Base-by-base conservation (phyloP, 2,113 vertebrate genomes). In the Burhinus bistriatus region DNA sequence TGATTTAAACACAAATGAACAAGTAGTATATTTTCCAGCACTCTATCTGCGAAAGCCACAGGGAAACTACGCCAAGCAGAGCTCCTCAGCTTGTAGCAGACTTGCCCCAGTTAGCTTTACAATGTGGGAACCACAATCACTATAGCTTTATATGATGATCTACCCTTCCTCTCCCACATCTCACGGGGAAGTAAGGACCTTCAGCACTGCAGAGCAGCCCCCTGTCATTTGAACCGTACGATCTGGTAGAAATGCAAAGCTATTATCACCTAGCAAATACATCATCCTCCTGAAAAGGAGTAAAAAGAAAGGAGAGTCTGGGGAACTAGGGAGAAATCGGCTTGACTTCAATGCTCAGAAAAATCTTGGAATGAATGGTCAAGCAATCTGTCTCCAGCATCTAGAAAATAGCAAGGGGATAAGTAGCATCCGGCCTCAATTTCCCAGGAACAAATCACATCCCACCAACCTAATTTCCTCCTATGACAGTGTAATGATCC, bases 221-320 rank as follows among this genome's bases (percentile, higher is more conserved):
- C 87, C 64, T 58, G 77, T 78, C 91, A 75, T 89, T 29, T 81
- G 68, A 78, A 91, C 70, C 0, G 3, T 6, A 54, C 1, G 16
- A 42, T 58, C 79, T 83, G 77, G 49, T 69, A 77, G 54, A 85
- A 96, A 95, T 51, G 82, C 80, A 90, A 93, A 96, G 95, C 92
- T 96, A 73, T 97, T 96, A 96, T 89, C 96, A 96, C 90, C 95
- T 83, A 47, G 95, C 70, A 93, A 80, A 97, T 92, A 72, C 44
- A 94, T 96, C 90, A 94, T 88, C 58, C 54, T 91, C 34, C 49
- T 83, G 71, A 84, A 90, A 82, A 83, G 47, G 44, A 93, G 52
- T 61, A 83, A 94, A 96, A 95, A 27, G 54, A 55, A 93, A 93
- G 34, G 42, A 88, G 70, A 91, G 62, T 49, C 95, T 83, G 44